Percentiles rank a stretch among this genome's conserved stretches.
Conservation (phyloP, 2,113 vertebrate genomes). For the Tragulus kanchil region DNA sequence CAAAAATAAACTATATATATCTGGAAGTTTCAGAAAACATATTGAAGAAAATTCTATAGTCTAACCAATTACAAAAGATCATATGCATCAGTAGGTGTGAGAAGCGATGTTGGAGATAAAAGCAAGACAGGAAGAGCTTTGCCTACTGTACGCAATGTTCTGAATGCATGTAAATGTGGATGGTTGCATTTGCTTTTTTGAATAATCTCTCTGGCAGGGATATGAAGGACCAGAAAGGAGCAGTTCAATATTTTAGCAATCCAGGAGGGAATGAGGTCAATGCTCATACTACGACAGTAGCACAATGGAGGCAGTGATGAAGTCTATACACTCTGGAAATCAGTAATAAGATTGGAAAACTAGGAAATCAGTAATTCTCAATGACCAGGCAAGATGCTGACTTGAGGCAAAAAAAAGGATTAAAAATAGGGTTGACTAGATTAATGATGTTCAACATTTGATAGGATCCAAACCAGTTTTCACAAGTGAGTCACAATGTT, state of each 20-base stretch:
- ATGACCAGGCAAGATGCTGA: not conserved
- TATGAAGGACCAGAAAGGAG: not conserved
- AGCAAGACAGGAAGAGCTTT: not conserved
- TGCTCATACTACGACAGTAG: not conserved
- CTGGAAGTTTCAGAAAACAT: not conserved
- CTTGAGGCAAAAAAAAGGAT: not conserved
- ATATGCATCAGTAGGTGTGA: not conserved
- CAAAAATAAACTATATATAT: conserved; percentile 15
- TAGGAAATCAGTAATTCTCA: not conserved
- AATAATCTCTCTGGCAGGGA: not conserved
- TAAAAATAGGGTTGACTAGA: not conserved
- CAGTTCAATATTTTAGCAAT: not conserved
- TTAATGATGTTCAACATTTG: not conserved
- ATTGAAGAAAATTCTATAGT: not conserved
- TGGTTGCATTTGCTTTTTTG: not conserved
- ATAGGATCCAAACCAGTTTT: not conserved
- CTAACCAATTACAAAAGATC: not conserved
- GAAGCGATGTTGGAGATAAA: not conserved
- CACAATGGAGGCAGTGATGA: not conserved
- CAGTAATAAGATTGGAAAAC: not conserved
- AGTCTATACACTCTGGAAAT: not conserved
- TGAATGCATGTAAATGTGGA: not conserved
- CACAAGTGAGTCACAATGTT: not conserved
- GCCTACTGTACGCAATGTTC: not conserved
- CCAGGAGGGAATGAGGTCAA: not conserved